Evolutionary conservation across 2,888 invertebrate species (phyloP).

Genomic region (Lomographa bimaculata): DNA sequence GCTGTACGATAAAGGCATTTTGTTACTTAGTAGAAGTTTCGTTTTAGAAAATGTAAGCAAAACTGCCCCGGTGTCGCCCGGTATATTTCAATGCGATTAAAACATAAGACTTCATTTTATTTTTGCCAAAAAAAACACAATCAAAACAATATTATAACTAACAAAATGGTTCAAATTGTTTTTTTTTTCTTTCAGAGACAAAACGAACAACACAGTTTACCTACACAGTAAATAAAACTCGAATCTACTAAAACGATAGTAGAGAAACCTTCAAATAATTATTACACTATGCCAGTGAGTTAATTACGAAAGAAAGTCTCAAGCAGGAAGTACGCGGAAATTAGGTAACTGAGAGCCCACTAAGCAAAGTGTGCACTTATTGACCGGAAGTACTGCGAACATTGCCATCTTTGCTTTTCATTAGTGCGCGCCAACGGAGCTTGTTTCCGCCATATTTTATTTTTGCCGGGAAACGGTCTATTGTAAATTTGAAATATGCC

Average conservation of each 20-base stretch:
- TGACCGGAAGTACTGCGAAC: conserved; percentile 47
- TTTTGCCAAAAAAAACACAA: too few relatives aligned
- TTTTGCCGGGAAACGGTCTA: conserved; percentile 13
- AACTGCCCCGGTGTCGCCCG: too few relatives aligned
- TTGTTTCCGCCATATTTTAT: conserved; percentile 30
- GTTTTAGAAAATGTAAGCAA: too few relatives aligned
- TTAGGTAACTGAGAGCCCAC: conserved; percentile 46
- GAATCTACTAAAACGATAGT: conserved; percentile 7
- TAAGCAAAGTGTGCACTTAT: conserved; percentile 44
- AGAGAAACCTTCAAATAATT: conserved; percentile 30
- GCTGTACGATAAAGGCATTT: too few relatives aligned
- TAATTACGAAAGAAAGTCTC: conserved; percentile 48
- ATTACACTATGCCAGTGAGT: conserved; percentile 42
- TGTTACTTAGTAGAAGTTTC: too few relatives aligned
- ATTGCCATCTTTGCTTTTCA: conserved; percentile 53
- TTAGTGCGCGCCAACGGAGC: conserved; percentile 35
- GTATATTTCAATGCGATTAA: too few relatives aligned
- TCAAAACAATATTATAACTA: too few relatives aligned
- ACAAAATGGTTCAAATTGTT: too few relatives aligned
- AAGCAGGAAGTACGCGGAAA: conserved; percentile 49
- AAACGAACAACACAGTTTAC: too few relatives aligned
- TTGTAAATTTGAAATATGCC: conserved; percentile 18
- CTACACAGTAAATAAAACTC: too few relatives aligned
- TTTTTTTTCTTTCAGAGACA: too few relatives aligned
- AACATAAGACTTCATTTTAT: too few relatives aligned